Evolutionary conservation across 92 coral and sea anemone species (phyloP).

Genomic region (Nematostella vectensis): DNA sequence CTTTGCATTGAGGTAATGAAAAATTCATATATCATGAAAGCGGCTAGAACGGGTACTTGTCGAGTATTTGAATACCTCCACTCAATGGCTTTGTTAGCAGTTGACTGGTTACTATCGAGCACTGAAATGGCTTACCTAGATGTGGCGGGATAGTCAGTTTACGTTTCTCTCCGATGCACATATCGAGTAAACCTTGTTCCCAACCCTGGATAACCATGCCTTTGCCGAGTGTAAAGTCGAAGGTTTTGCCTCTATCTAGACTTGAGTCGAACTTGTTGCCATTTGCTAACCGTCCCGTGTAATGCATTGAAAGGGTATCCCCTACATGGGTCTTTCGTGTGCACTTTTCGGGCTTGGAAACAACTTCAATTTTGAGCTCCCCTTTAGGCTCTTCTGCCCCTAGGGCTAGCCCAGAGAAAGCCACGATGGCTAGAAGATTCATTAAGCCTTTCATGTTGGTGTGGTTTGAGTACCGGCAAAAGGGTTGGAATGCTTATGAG

Average conservation of each 20-base stretch:
- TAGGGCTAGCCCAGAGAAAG: constrained; percentile 3
- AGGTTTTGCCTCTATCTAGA: constrained; percentile 61
- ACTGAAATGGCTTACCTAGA: constrained; percentile 50
- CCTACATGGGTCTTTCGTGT: constrained; percentile 54
- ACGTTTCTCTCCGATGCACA: constrained; percentile 95
- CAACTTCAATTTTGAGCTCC: constrained; percentile 53
- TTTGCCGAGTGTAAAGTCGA: constrained; percentile 88
- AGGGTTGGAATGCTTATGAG: no score
- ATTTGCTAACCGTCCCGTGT: constrained; percentile 68
- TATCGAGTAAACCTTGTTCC: constrained; percentile 90
- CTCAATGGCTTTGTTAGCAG: no score
- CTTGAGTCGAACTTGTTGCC: constrained; percentile 83
- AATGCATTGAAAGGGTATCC: constrained; percentile 67
- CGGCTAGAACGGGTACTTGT: no score
- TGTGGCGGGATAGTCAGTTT: constrained; percentile 87
- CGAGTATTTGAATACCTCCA: no score
- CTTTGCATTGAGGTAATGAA: no score
- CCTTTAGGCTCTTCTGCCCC: constrained; percentile 37
- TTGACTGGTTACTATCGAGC: no score
- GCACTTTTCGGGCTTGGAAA: constrained; percentile 74
- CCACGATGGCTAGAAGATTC: constrained; percentile 9
- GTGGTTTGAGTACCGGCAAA: no score
- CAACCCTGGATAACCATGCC: constrained; percentile 95
- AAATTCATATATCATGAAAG: no score
- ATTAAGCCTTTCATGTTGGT: constrained; percentile 11